Evolutionary conservation across 2,113 vertebrate species (phyloP).

Genomic region (Microcebus tavaratra): DNA sequence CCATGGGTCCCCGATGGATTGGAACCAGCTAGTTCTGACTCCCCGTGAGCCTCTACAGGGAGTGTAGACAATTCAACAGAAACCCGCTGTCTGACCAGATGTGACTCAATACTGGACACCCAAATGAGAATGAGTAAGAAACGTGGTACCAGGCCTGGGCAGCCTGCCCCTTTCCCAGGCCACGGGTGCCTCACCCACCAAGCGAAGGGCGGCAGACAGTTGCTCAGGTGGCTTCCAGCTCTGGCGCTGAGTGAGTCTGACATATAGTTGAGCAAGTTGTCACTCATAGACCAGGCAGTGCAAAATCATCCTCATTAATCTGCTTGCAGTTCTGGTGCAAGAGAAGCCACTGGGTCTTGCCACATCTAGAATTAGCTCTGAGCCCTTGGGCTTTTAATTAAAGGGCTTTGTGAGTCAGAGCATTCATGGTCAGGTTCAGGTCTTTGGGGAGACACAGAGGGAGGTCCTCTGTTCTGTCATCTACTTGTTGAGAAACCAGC

Average conservation of each 20-base stretch:
- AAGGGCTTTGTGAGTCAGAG: constrained; percentile 54
- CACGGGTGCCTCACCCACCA: neutral
- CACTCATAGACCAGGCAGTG: neutral
- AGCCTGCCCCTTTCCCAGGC: accelerated
- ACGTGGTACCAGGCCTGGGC: neutral
- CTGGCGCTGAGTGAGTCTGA: neutral
- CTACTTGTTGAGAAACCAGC: neutral
- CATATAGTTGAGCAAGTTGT: neutral
- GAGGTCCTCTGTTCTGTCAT: neutral
- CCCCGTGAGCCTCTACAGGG: neutral
- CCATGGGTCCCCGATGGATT: neutral
- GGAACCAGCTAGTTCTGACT: neutral
- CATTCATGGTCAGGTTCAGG: constrained; percentile 20
- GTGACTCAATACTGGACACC: neutral
- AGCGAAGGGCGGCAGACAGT: neutral
- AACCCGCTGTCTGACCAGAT: neutral
- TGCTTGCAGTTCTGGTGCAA: neutral
- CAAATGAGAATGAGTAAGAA: neutral
- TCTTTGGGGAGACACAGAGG: constrained; percentile 44
- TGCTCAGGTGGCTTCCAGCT: neutral
- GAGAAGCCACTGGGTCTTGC: neutral
- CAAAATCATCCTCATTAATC: neutral
- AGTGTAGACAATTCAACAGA: neutral
- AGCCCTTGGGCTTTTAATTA: constrained; percentile 63
- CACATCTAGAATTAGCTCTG: constrained; percentile 42